Evolutionary conservation across 2,113 vertebrate genomes (phyloP).

Genomic region (Smithornis capensis): DNA sequence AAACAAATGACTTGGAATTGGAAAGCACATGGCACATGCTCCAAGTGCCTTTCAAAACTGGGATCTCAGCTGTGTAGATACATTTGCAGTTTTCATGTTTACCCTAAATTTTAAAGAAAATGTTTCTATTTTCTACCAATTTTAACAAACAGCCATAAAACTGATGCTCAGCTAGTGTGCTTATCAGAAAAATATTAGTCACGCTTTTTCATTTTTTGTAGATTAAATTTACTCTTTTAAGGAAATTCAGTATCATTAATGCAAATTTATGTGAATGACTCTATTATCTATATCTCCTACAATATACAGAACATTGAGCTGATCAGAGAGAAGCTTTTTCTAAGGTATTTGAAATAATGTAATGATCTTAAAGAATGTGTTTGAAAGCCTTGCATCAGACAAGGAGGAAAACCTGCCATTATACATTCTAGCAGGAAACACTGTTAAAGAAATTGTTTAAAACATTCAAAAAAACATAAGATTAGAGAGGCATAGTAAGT

Average conservation of each 20-base stretch:
- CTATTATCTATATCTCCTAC: background rate
- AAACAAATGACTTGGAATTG: background rate
- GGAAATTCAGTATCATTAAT: slow-evolving; percentile 6
- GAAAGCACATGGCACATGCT: background rate
- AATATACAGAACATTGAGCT: background rate
- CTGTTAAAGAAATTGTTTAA: background rate
- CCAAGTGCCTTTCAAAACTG: background rate
- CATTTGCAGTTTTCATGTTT: background rate
- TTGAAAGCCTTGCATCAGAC: slow-evolving; percentile 2
- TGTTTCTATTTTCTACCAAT: background rate
- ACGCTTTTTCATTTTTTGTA: background rate
- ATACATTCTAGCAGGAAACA: background rate
- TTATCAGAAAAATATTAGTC: background rate
- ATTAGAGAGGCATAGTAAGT: background rate
- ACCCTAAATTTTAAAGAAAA: background rate
- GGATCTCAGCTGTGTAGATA: background rate
- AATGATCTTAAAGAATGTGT: slow-evolving; percentile 20
- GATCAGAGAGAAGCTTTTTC: slow-evolving; percentile 2
- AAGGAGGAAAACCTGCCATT: slow-evolving; percentile 3
- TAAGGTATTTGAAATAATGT: background rate
- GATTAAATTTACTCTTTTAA: background rate
- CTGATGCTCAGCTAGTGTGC: background rate
- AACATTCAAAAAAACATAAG: background rate
- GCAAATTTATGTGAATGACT: slow-evolving; percentile 37
- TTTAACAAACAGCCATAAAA: background rate